Evolutionary conservation across 2,888 invertebrate genomes (phyloP).

Genomic region (Linnaemya vulpina): DNA sequence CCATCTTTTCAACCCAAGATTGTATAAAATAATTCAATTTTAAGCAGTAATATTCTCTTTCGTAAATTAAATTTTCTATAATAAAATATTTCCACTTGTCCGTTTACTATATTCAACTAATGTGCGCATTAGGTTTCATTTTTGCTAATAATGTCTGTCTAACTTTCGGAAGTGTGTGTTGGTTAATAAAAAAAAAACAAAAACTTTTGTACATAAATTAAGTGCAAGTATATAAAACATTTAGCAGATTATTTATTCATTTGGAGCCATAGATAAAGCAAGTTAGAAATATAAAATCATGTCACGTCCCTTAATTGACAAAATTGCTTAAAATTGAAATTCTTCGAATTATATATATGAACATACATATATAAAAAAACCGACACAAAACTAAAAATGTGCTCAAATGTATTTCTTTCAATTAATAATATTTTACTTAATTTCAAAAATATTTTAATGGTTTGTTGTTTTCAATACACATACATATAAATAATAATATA

Average conservation of each 20-base stretch:
- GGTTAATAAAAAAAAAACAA: not conserved
- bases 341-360: not conserved
- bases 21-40: too few relatives aligned
- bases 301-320: slow-evolving; percentile 54
- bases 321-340: slow-evolving; percentile 32
- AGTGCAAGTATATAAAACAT: not conserved
- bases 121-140: not conserved
- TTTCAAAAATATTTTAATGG: slow-evolving; percentile 13
- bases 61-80: not conserved
- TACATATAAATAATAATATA: slow-evolving; percentile 8
- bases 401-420: slow-evolving; percentile 20
- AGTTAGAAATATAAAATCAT: slow-evolving; percentile 15
- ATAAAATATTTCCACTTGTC: not conserved
- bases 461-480: slow-evolving; percentile 26
- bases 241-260: slow-evolving; percentile 34
- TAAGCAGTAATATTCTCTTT: not conserved
- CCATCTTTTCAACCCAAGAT: too few relatives aligned
- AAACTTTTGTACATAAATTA: slow-evolving; percentile 15
- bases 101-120: slow-evolving; percentile 7
- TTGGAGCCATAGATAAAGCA: slow-evolving; percentile 12
- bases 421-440: slow-evolving; percentile 59
- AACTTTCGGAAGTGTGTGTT: slow-evolving; percentile 34
- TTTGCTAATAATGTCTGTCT: not conserved
- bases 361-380: too few relatives aligned
- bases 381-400: slow-evolving; percentile 25